Base-by-base conservation (phyloP, 2,797 vertebrate species). In the Mycteria americana region DNA sequence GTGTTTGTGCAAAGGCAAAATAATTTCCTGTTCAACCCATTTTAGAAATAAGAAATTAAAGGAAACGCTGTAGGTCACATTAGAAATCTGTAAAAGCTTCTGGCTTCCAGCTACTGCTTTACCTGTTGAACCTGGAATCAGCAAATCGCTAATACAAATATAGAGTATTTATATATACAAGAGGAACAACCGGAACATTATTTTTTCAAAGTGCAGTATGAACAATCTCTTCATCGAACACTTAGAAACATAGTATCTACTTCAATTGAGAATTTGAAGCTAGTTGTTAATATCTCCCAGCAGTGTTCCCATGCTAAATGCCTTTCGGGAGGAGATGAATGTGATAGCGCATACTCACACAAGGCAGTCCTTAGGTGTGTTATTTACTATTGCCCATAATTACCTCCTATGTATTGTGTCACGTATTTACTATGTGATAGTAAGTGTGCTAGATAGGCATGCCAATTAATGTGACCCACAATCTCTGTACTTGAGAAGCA, bases 31-130 rank as follows among this genome's bases (percentile, higher is more conserved):
- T 62, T 86, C 46, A 67, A 65, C 69, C 43, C 79, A 91, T 86
- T 78, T 89, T 60, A 88, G 73, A 81, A 89, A 60, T 68, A 74
- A 96, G 77, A 92, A 92, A 64, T 46, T 28, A 74, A 92, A 83
- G 65, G 27, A 23, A 88, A 39, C 0, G 0, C 37, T 85, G 56
- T 83, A 27, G 68, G 43, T 83, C 31, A 9, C n/a, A 31, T 72
- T 46, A 68, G 60, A 59, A 81, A 73, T 67, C 74, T 72, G 2
- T 48, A 48, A 83, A 80, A 64, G 39, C 41, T 65, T 74, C 74
- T 92, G 76, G 25, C 83, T 93, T 91, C 33, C 41, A 89, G 64
- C 59, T 65, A 10, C 64, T 76, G 22, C 60, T 90, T 79, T 89
- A 64, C 43, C 41, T 76, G 25, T 60, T 88, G 67, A 73, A 45